A percentile compares a stretch with the other conserved stretches of the same genome.
phyloP scores from a whole-genome alignment of 2,888 invertebrate genomes.

The Yponomeuta malinellus region DNA sequence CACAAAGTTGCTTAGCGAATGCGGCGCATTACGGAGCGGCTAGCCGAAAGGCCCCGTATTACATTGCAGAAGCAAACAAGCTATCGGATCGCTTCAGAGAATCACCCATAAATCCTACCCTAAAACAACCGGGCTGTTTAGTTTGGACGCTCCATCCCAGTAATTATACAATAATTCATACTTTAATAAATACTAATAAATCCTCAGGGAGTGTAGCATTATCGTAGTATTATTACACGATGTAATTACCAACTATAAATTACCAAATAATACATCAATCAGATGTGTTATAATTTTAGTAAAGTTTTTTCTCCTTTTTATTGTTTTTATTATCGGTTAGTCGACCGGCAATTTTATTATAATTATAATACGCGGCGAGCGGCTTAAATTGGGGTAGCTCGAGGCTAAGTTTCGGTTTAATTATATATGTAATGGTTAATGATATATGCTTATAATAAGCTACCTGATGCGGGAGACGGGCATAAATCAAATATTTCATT shows the following conservation, averaged over 20 bases:
- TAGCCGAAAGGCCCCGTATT: constrained; percentile 27
- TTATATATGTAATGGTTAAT: constrained; percentile 75
- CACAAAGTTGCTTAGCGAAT: not conserved
- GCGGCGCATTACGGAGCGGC: not conserved
- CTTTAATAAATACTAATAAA: constrained; percentile 76
- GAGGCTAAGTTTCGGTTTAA: constrained; percentile 65
- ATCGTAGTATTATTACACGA: constrained; percentile 70
- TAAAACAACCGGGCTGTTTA: constrained; percentile 70
- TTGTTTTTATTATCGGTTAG: constrained; percentile 45
- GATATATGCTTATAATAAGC: constrained; percentile 75
- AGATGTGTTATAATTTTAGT: constrained; percentile 74
- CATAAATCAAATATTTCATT: constrained; percentile 76
- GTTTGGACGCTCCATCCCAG: constrained; percentile 69
- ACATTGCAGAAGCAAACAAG: constrained; percentile 48
- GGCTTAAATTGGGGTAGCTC: constrained; percentile 69
- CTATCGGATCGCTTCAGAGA: constrained; percentile 65
- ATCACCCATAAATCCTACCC: constrained; percentile 66
- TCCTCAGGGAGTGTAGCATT: constrained; percentile 55
- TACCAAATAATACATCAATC: constrained; percentile 76
- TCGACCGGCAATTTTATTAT: constrained; percentile 69
- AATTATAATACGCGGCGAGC: constrained; percentile 65
- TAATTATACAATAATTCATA: constrained; percentile 76
- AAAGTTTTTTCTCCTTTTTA: constrained; percentile 36
- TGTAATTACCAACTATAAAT: constrained; percentile 74
- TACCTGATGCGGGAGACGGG: constrained; percentile 66